Evolutionary conservation across 2,797 vertebrate species (phyloP).

Genomic region (Sciaenops ocellatus): DNA sequence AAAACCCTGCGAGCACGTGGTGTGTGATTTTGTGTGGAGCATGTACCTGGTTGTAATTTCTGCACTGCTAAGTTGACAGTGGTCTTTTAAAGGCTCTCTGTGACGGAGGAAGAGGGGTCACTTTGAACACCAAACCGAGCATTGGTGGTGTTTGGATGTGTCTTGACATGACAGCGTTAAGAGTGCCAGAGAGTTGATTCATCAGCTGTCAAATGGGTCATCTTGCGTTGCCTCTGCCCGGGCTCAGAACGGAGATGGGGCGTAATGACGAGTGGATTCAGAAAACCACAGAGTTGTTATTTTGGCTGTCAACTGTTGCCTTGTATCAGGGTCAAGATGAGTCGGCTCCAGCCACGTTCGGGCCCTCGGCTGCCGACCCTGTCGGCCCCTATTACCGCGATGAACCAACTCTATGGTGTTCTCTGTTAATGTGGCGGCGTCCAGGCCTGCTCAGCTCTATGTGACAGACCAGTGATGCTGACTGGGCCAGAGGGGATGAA

Average conservation of each 20-base stretch:
- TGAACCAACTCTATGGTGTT: slow-evolving; percentile 57
- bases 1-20: not conserved
- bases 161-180: not conserved
- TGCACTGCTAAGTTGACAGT: not conserved
- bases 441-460: slow-evolving; percentile 34
- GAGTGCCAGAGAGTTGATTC: slow-evolving; percentile 22
- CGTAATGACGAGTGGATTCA: slow-evolving; percentile 15
- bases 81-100: not conserved
- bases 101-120: not conserved
- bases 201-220: slow-evolving; percentile 14
- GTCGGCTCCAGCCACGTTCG: slow-evolving; percentile 56
- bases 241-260: slow-evolving; percentile 1
- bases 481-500: slow-evolving; percentile 57
- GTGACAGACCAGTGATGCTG: slow-evolving; percentile 62
- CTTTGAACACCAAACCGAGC: not conserved
- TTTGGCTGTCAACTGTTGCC: slow-evolving; percentile 66
- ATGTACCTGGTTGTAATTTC: not conserved
- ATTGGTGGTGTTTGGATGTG: not conserved
- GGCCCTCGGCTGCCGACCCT: slow-evolving; percentile 43
- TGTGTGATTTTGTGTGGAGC: not conserved
- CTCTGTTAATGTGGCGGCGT: slow-evolving; percentile 51
- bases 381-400: slow-evolving; percentile 69
- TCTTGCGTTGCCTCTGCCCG: slow-evolving; percentile 7
- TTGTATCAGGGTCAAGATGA: slow-evolving; percentile 72
- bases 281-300: slow-evolving; percentile 55